A percentile compares a stretch with the other conserved stretches of the same genome.
phyloP scores from a whole-genome alignment of 2,888 invertebrate genomes.

The Noctua pronuba region DNA sequence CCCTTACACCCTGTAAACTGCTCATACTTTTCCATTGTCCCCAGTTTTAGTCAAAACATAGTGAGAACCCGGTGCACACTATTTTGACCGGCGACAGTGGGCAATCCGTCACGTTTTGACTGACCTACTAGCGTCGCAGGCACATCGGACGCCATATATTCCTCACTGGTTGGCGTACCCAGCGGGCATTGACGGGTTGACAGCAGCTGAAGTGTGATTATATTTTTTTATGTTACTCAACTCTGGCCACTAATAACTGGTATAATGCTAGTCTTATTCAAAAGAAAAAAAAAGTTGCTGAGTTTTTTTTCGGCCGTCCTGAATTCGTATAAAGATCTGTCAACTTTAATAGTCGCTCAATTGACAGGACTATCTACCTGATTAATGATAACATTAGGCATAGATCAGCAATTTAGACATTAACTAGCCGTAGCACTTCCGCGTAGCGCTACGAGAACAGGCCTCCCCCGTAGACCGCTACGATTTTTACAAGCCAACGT shows the following conservation, averaged over 20 bases:
- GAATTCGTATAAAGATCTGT: no score
- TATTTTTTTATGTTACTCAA: constrained; percentile 29
- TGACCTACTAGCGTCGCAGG: constrained; percentile 46
- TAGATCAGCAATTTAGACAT: constrained; percentile 8
- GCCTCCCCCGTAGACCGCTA: constrained; percentile 26
- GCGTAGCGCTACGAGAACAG: constrained; percentile 41
- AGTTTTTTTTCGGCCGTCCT: background rate
- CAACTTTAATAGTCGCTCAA: background rate
- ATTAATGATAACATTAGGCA: background rate
- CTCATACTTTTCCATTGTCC: background rate
- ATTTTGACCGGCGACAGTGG: constrained; percentile 39
- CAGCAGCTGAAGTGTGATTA: constrained; percentile 28
- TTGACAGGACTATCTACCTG: background rate
- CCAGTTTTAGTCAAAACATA: background rate
- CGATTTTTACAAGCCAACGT: background rate
- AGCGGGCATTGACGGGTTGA: constrained; percentile 41
- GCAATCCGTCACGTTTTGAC: constrained; percentile 55
- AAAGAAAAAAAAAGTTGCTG: background rate
- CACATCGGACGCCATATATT: constrained; percentile 62
- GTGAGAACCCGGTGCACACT: constrained; percentile 7
- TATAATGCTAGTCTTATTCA: background rate
- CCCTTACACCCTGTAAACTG: background rate
- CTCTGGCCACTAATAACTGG: background rate
- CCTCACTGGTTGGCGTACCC: constrained; percentile 55
- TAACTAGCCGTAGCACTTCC: constrained; percentile 8